Evolutionary conservation across 2,113 vertebrate genomes (phyloP).

Genomic region (Plestiodon gilberti): DNA sequence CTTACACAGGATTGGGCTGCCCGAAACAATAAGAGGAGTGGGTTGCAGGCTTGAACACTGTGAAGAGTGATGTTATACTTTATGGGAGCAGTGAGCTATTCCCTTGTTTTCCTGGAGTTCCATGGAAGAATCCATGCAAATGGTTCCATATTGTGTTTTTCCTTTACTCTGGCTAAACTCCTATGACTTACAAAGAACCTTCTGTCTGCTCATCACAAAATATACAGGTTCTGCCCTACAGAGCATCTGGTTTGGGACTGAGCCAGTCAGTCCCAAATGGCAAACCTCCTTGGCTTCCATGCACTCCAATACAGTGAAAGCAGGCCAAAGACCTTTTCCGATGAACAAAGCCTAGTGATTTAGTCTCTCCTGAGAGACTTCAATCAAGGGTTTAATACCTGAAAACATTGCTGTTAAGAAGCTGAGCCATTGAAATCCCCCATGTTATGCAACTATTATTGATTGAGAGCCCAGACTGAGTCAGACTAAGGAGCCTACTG

Average conservation of each 20-base stretch:
- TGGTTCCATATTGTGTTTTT: background rate
- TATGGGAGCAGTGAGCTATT: background rate
- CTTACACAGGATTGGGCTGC: no score
- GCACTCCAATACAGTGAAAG: background rate
- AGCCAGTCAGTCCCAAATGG: constrained; percentile 17
- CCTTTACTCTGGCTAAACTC: background rate
- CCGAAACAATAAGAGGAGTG: background rate
- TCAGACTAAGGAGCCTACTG: background rate
- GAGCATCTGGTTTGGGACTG: background rate
- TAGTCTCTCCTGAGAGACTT: constrained; percentile 34
- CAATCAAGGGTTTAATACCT: constrained; percentile 40
- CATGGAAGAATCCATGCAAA: background rate
- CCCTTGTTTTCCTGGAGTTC: background rate
- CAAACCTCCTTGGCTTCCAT: constrained; percentile 6
- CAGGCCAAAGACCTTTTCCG: constrained; percentile 13
- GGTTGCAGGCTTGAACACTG: background rate
- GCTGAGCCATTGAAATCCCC: constrained; percentile 30
- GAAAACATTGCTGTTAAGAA: constrained; percentile 31
- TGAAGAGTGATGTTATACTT: background rate
- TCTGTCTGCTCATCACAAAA: background rate
- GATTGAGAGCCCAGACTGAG: constrained; percentile 18
- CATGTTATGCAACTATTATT: constrained; percentile 37
- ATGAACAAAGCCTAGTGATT: constrained; percentile 29
- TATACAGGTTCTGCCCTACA: background rate
- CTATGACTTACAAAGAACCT: background rate